Evolutionary conservation across 1,140 invertebrate genomes (phyloP), one percentile per base, ranked within the genome.

Genomic region (Ceratina calcarata): DNA sequence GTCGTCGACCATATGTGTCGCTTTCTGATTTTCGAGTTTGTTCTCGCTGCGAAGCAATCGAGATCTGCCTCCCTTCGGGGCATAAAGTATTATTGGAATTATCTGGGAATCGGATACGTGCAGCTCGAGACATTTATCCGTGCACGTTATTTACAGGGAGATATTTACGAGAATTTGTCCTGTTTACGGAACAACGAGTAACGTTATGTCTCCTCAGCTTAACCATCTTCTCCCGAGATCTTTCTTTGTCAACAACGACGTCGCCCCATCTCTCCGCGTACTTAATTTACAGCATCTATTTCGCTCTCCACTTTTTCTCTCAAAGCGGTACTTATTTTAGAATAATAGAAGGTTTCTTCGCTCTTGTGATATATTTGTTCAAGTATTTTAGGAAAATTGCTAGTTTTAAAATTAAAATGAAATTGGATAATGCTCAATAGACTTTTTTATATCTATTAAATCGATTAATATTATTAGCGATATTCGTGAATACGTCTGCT

Each of bases 1-100:
- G 66, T 37, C 57, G 62, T 75, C 66, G 64, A 75, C 27, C 55
- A 49, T n/a, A n/a, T 57, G 61, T 55, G 73, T 49, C 57, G 18
- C 2, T 20, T 58, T 1, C 15, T 18, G 3, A 58, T 58, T 18
- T 20, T 53, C 49, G 22, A 53, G 22, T 22, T 73, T 18, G 45
- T 64, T 64, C 49, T 49, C 7, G 37, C 7, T 0, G 3, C 6
- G 37, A 45, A 6, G 37, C 37, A 45, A 45, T 45, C 37, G 37
- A 45, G 37, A 45, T 45, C 37, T 20, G 18, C 24, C 0, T 58
- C 18, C 49, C 18, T n/a, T 15, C 8, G 18, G 49, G 49, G 4
- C 20, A 64, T 64, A 32, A 73, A 64, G 18, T 37, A 27, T n/a
- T 55, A 51, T 55, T 16, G 22, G 58, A 62, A 62, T 51, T 27